Evolutionary conservation across 2,113 vertebrate genomes (phyloP), one percentile per base, ranked within the genome.

Genomic region (Procavia capensis): DNA sequence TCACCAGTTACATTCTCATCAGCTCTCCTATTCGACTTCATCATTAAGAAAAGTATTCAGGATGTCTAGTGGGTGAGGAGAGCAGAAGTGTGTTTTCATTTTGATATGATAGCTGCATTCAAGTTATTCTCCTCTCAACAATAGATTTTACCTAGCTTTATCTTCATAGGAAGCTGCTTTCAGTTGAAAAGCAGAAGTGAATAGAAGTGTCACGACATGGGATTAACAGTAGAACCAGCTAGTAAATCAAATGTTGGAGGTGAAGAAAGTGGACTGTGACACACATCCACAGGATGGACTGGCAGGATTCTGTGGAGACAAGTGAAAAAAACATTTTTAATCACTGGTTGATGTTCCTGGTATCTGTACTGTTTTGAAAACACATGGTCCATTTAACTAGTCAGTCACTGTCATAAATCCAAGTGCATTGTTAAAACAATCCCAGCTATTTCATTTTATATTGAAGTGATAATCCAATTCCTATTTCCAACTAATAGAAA

Each of bases 91-190:
- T 98, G 98, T 98, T 99, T 98, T 98, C 98, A 98, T 98, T 99
- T 98, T 97, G 98, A 98, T 98, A 98, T 98, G 98, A 98, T 98
- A 99, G 98, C 98, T 86, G 98, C 97, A 98, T 98, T 98, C 98
- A 98, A 97, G 98, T 98, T 98, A 98, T 98, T 98, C 98, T 98
- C 97, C 72, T 98, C 98, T 93, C 98, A 98, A 99, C 99, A 99
- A 99, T 99, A 98, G 99, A 99, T 99, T 99, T 99, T 99, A 99
- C 99, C 99, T 99, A 99, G 99, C 99, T 99, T 99, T 99, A 99
- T 99, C 99, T 99, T 99, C 98, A 99, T 96, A 99, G 99, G 99
- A 99, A 99, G 99, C 99, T 98, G 99, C 99, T 99, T 99, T 99
- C 99, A 98, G 99, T 98, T 99, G 99, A 99, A 98, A 99, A 99